Percentiles rank a stretch among this genome's conserved stretches.
Conservation (phyloP, 2,797 vertebrate species). For the Apogon talboti region DNA sequence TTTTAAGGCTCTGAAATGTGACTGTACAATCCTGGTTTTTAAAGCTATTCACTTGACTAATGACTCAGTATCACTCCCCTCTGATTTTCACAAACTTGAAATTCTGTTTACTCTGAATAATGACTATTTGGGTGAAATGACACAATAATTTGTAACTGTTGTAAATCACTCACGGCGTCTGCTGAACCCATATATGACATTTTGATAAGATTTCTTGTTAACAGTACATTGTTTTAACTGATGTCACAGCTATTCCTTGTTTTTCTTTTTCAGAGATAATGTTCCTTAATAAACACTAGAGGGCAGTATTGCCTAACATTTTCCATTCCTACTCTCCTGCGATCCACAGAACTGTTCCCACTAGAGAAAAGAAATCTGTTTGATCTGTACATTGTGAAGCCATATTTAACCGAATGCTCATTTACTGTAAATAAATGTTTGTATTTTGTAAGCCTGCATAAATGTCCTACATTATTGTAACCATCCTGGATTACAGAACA, state of each 20-base stretch:
- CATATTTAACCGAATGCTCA: not conserved
- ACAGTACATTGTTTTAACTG: not conserved
- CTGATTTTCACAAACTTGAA: no score
- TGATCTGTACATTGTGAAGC: not conserved
- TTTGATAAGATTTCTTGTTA: not conserved
- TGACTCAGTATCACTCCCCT: constrained; percentile 2
- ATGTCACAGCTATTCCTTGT: not conserved
- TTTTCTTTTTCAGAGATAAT: not conserved
- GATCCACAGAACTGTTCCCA: not conserved
- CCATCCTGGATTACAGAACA: not conserved
- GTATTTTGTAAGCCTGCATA: constrained; percentile 1
- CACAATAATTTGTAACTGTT: not conserved
- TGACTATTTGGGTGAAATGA: not conserved
- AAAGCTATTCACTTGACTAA: not conserved
- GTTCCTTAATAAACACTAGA: constrained; percentile 40
- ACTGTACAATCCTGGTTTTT: not conserved
- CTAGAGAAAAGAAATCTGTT: not conserved
- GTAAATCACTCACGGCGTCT: not conserved
- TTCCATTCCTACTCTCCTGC: not conserved
- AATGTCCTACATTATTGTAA: not conserved
- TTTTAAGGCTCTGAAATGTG: not conserved
- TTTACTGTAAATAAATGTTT: constrained; percentile 27
- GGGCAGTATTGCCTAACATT: constrained; percentile 38
- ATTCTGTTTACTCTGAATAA: no score
- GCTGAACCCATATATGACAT: not conserved